Percentiles rank a stretch among this genome's conserved stretches.
phyloP scores from a whole-genome alignment of 2,888 invertebrate species.

The Crocallis elinguaria region DNA sequence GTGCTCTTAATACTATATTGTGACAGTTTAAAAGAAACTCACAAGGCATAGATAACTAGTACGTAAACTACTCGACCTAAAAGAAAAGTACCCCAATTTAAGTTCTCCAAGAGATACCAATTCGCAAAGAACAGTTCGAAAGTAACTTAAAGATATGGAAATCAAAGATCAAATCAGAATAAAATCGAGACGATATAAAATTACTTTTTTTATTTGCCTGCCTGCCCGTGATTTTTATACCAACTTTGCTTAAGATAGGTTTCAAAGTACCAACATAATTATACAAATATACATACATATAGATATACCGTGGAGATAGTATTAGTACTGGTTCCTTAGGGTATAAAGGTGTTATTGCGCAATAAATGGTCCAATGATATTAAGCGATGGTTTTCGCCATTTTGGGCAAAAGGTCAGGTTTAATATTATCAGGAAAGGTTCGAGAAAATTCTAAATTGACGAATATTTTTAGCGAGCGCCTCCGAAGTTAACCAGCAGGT shows the following conservation, averaged over 20 bases:
- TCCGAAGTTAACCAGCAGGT: slow-evolving; percentile 6
- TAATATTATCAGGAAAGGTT: slow-evolving; percentile 26
- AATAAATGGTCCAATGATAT: slow-evolving; percentile 24
- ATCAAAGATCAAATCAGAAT: slow-evolving; percentile 22
- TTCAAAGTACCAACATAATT: background rate
- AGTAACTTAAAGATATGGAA: slow-evolving; percentile 18
- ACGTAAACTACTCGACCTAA: too few species aligned
- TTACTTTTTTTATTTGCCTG: slow-evolving; percentile 19
- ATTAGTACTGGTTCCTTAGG: background rate
- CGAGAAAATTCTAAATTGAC: slow-evolving; percentile 26
- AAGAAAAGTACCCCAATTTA: slow-evolving; percentile 8
- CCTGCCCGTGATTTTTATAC: slow-evolving; percentile 11
- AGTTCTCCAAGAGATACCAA: slow-evolving; percentile 8
- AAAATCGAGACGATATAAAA: slow-evolving; percentile 13
- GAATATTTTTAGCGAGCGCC: slow-evolving; percentile 17
- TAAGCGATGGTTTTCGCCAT: slow-evolving; percentile 20
- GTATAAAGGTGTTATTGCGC: slow-evolving; percentile 14
- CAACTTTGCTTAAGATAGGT: slow-evolving; percentile 1
- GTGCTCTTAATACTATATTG: too few species aligned
- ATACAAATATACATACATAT: background rate
- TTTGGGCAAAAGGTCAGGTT: slow-evolving; percentile 29
- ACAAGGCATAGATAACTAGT: too few species aligned
- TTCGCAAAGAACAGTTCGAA: slow-evolving; percentile 13
- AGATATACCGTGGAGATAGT: too few species aligned
- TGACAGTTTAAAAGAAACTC: too few species aligned